A percentile compares a stretch with the other conserved stretches of the same genome.
These are phyloP conservation scores for Anastrepha obliqua DNA, from an alignment of 1,140 invertebrate genomes.

Conservation along the genomic window DNA sequence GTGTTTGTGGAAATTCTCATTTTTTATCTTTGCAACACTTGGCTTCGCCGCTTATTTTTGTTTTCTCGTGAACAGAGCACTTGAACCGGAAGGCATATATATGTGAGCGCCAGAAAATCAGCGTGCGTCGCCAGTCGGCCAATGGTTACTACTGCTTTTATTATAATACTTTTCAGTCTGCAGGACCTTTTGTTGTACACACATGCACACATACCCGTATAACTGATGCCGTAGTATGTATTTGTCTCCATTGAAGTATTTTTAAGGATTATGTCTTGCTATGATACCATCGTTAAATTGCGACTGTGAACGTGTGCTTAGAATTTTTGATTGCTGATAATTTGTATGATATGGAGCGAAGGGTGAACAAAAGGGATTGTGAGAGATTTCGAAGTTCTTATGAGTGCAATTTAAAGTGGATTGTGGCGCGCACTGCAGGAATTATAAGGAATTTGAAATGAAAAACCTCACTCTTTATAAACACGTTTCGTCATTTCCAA, in stretches of 20 bases:
- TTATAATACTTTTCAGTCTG: not conserved
- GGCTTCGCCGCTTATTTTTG: not conserved
- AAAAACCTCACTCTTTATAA: not conserved
- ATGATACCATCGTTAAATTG: conserved; percentile 48
- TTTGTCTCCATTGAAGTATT: conserved; percentile 34
- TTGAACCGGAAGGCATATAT: conserved; percentile 12
- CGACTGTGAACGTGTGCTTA: conserved; percentile 45
- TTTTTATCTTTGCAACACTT: conserved; percentile 32
- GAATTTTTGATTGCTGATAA: conserved; percentile 44
- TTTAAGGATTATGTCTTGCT: conserved; percentile 46
- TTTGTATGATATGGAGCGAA: not conserved
- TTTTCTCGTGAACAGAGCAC: not conserved
- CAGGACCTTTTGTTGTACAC: conserved; percentile 4
- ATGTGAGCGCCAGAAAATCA: conserved; percentile 3
- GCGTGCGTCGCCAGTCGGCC: conserved; percentile 36
- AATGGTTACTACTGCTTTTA: conserved; percentile 3
- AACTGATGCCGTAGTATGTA: not conserved
- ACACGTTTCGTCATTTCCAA: conserved; percentile 3
- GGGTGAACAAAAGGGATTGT: not conserved
- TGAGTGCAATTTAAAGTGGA: conserved; percentile 52
- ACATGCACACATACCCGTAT: not conserved
- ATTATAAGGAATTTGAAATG: not conserved
- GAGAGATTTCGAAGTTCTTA: conserved; percentile 28
- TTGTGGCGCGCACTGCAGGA: conserved; percentile 11
- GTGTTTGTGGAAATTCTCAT: not conserved